Evolutionary conservation across 2,113 vertebrate genomes (phyloP).

Genomic region (Petroica traversi): DNA sequence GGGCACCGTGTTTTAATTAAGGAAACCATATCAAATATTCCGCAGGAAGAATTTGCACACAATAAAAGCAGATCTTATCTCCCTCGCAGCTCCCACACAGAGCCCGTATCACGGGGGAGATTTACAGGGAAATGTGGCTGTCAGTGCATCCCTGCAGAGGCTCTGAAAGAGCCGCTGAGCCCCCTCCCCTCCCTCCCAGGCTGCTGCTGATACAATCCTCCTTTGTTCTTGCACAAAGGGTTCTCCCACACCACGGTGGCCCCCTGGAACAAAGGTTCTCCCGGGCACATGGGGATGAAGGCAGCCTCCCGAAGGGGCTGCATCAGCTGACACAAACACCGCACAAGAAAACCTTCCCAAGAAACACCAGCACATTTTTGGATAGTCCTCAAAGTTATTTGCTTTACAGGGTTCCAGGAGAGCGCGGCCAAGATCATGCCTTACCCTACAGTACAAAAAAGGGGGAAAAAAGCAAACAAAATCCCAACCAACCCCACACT

Average conservation of each 20-base stretch:
- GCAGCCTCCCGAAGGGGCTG: neutral
- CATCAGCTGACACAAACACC: neutral
- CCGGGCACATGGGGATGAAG: neutral
- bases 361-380: neutral
- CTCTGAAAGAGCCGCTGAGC: neutral
- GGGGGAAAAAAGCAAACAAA: neutral
- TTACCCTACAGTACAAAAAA: neutral
- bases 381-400: neutral
- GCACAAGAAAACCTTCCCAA: neutral
- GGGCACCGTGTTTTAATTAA: neutral
- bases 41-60: neutral
- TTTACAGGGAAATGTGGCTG: neutral
- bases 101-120: neutral
- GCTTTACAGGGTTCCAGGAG: neutral
- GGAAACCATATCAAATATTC: neutral
- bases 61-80: neutral
- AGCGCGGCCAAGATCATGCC: neutral
- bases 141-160: neutral
- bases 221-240: constrained; percentile 44
- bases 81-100: neutral
- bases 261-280: constrained; percentile 12
- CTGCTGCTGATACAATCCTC: neutral
- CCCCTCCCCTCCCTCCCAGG: neutral
- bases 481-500: neutral
- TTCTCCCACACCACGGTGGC: neutral